A percentile compares a stretch with the other conserved stretches of the same genome.
These are phyloP conservation scores for Mus spicilegus DNA, from an alignment of 2,113 vertebrate species.

Conservation along the genomic window DNA sequence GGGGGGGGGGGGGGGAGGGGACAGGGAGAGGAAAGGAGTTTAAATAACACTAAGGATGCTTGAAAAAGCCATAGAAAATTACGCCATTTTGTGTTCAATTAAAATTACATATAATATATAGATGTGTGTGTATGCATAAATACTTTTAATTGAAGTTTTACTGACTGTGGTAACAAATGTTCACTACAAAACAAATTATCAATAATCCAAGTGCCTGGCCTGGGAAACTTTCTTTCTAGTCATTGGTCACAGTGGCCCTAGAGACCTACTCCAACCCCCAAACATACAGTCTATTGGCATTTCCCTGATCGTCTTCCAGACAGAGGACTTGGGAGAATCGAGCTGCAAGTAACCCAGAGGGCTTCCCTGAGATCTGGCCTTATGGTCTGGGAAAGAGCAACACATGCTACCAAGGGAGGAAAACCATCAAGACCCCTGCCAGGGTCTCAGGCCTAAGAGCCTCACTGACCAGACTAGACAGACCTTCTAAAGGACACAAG, in stretches of 20 bases:
- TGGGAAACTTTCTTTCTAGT: background rate
- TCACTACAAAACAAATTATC: background rate
- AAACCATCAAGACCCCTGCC: background rate
- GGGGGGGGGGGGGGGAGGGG: background rate
- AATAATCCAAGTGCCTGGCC: background rate
- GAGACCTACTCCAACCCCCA: rapidly evolving
- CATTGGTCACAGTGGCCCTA: background rate
- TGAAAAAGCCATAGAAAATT: background rate
- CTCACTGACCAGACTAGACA: too few relatives aligned
- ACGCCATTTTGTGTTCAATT: background rate
- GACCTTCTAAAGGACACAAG: background rate
- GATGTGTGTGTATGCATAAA: background rate
- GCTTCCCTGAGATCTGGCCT: background rate
- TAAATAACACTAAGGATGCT: background rate
- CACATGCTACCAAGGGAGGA: background rate
- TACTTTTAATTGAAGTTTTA: background rate
- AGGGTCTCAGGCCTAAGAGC: background rate
- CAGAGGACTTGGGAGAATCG: background rate
- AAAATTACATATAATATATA: background rate
- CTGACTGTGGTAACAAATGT: background rate
- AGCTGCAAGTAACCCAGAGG: background rate
- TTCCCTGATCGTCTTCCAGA: background rate
- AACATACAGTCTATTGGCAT: too few relatives aligned
- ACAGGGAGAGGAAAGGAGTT: background rate
- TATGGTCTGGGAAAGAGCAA: background rate